These are phyloP conservation scores for Serilophus lunatus DNA, from an alignment of 2,113 vertebrate species.

Conservation along the genomic window DNA sequence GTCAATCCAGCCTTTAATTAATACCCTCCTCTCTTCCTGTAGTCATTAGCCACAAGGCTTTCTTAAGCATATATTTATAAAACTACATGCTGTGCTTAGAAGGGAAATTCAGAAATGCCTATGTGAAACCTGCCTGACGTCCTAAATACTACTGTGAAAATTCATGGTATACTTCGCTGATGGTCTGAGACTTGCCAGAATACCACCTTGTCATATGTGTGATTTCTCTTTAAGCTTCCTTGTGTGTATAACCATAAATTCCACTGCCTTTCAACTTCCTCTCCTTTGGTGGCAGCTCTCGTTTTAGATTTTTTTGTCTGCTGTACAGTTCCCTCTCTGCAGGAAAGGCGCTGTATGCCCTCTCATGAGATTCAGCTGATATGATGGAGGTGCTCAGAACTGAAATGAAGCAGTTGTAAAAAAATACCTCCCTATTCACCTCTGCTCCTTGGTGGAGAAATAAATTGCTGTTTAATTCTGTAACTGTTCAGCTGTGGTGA, in stretches of 20 bases:
- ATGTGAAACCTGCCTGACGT: slow-evolving; percentile 20
- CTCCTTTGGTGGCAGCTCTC: neutral
- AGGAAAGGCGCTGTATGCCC: neutral
- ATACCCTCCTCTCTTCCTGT: neutral
- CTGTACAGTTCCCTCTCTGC: neutral
- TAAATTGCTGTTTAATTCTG: neutral
- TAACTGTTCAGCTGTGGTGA: neutral
- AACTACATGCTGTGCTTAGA: slow-evolving; percentile 4
- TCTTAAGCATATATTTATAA: slow-evolving; percentile 16
- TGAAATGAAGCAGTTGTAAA: neutral
- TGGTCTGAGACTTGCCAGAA: neutral
- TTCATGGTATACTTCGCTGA: neutral
- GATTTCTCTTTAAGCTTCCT: neutral
- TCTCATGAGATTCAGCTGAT: neutral
- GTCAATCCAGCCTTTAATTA: slow-evolving; percentile 33
- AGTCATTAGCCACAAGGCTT: neutral
- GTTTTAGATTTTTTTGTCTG: neutral
- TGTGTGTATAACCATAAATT: neutral
- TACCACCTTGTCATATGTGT: neutral
- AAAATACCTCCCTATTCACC: neutral
- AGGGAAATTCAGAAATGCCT: neutral
- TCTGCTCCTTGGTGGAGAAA: neutral
- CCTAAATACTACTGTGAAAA: neutral
- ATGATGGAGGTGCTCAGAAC: neutral
- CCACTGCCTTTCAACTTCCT: neutral